These are phyloP conservation scores for Ips typographus DNA, from an alignment of 1,140 invertebrate genomes.

Conservation along the genomic window DNA sequence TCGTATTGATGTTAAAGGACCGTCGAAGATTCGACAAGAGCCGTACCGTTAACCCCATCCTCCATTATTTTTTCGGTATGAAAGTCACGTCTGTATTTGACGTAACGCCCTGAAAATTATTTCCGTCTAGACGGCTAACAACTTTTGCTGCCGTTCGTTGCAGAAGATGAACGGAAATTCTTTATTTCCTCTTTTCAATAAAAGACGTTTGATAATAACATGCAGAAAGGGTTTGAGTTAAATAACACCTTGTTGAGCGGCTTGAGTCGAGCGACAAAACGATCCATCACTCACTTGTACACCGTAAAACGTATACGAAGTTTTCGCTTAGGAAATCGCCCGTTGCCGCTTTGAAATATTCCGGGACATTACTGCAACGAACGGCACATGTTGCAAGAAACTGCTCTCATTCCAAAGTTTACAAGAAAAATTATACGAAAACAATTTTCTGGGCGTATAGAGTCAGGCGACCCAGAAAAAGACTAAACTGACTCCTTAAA, in stretches of 20 bases:
- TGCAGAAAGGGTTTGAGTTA: no score
- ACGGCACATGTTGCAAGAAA: conserved; percentile 19
- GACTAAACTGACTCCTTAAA: conserved; percentile 25
- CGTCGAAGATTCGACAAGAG: conserved; percentile 7
- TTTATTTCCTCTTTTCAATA: not conserved
- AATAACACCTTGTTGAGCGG: no score
- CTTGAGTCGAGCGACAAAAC: no score
- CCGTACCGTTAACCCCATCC: not conserved
- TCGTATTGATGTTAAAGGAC: conserved; percentile 30
- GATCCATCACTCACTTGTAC: conserved; percentile 5
- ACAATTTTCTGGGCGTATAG: conserved; percentile 21
- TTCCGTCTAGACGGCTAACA: conserved; percentile 21
- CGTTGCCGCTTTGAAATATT: conserved; percentile 10
- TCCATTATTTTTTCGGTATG: conserved; percentile 6
- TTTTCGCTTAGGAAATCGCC: conserved; percentile 6
- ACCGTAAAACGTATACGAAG: not conserved
- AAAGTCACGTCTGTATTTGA: conserved; percentile 18
- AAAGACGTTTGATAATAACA: not conserved
- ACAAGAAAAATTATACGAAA: conserved; percentile 22
- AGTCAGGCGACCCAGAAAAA: conserved; percentile 22
- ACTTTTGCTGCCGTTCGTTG: not conserved
- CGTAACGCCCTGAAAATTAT: conserved; percentile 23
- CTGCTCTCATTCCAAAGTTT: conserved; percentile 10
- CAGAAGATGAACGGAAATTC: no score
- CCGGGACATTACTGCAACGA: conserved; percentile 5